Base-by-base conservation (phyloP, 2,113 vertebrate genomes). In the Asarcornis scutulata region DNA sequence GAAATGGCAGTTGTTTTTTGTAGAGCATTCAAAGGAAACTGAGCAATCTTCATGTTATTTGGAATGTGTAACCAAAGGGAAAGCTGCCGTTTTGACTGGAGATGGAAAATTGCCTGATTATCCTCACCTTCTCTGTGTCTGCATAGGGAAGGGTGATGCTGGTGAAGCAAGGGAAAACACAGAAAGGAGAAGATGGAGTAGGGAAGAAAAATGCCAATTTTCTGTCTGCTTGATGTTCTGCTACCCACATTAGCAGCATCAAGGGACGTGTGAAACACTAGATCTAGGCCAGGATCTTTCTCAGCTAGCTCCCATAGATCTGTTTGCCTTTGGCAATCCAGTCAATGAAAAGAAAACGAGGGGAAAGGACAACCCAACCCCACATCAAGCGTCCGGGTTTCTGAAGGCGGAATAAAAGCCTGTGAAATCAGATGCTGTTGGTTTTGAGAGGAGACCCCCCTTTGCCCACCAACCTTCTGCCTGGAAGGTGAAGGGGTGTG, bases 61-160 rank as follows among this genome's bases (percentile, higher is more conserved):
- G 60, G 80, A 84, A 81, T 86, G 90, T 82, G 46, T 88, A 83
- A 84, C 82, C 86, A 86, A 72, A 83, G 80, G 68, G 56, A 68
- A 78, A 67, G n/a, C 55, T 50, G 29, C 38, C 13, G 4, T 86
- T 91, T 67, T 88, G 64, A 53, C 21, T 83, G n/a, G 58, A 86
- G 89, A 82, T 74, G 50, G 86, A 91, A 96, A 95, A 95, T 89
- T 88, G 83, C 77, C 83, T 68, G 74, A 77, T 82, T 86, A 78
- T 89, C 64, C 90, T 87, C 67, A 40, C 56, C 72, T 60, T 64
- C 81, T 59, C 44, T 63, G 25, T 59, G 64, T 67, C 52, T 82
- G 55, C 7, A 0, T 11, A n/a, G 56, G 69, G 60, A 84, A 56
- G 5, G 36, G 15, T 38, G 50, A 82, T 22, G 26, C 77, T 64